Conservation (phyloP, 2,797 vertebrate species). For the Prionace glauca region DNA sequence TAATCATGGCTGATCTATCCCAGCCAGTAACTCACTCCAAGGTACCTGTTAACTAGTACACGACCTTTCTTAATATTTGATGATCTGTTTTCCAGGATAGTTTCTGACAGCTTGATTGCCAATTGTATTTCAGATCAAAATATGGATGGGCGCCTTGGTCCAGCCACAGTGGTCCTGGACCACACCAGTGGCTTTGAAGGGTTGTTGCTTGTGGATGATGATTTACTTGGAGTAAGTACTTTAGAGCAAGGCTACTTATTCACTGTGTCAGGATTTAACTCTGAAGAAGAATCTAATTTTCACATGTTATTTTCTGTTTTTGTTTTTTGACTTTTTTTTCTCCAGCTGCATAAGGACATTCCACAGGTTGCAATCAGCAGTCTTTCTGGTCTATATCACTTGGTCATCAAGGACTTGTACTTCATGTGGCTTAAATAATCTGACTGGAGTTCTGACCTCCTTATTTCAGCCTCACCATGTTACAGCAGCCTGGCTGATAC, state of each 20-base stretch:
- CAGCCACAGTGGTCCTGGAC: constrained; percentile 82
- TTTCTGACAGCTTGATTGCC: not conserved
- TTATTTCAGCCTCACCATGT: not conserved
- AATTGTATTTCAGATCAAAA: constrained; percentile 60
- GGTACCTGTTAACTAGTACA: not conserved
- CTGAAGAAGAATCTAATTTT: not conserved
- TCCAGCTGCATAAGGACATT: not conserved
- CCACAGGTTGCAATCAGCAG: not conserved
- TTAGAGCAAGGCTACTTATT: not conserved
- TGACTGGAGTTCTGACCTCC: not conserved
- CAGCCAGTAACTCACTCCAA: not conserved
- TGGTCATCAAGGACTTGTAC: not conserved
- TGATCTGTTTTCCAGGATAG: not conserved
- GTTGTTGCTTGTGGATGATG: constrained; percentile 88
- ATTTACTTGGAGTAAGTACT: constrained; percentile 83
- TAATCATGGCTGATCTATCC: not conserved
- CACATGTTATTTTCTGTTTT: not conserved
- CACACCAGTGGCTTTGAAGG: constrained; percentile 96
- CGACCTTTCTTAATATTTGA: not conserved
- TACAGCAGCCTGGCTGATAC: not conserved
- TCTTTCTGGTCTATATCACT: not conserved
- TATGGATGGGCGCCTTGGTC: constrained; percentile 79
- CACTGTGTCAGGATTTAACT: not conserved
- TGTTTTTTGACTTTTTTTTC: not conserved
- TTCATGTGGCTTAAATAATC: not conserved